Evolutionary conservation across 2,113 vertebrate species (phyloP), one percentile per base, ranked within the genome.

Genomic region (Tragulus kanchil): DNA sequence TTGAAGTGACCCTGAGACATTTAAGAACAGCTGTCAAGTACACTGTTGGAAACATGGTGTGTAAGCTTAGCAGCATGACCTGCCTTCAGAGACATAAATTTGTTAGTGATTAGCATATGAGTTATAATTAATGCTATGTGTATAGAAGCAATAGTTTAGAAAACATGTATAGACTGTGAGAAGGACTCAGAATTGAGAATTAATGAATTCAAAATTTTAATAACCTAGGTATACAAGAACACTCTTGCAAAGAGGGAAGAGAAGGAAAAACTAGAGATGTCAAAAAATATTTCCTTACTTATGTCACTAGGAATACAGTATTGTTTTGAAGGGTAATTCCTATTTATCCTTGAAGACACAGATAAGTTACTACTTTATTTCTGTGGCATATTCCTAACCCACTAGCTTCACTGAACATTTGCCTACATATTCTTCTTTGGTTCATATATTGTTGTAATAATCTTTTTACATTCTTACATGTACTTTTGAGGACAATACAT

Each of bases 321-420:
- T 83, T 71, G 3, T 62, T 91, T 69, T 23, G n/a, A 8, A 31
- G 17, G 65, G 9, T 13, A 45, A 62, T 92, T 78, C 12, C 14
- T 88, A n/a, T 45, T 83, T 82, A 69, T 45, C 45, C 1, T n/a
- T 52, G 50, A 85, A 69, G 8, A 10, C 28, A 25, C 21, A 95
- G 12, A 79, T 25, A 92, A 93, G 82, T 54, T 15, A 48, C 67
- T 48, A 85, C 13, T 86, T 90, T 59, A 93, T 78, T 91, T 89
- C 54, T 48, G 16, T 52, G 15, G 2, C 2, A 83, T 54, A 36
- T 94, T 93, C 15, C 64, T 50, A 73, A 56, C 21, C 4, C 31
- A 59, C 26, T 79, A 26, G 11, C 19, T 13, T 89, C 42, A 67
- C 1, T 67, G 2, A 90, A 52, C 28, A 93, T 84, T 58, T 59